Base-by-base conservation (phyloP, 1,140 invertebrate species). In the Telenomus remus region DNA sequence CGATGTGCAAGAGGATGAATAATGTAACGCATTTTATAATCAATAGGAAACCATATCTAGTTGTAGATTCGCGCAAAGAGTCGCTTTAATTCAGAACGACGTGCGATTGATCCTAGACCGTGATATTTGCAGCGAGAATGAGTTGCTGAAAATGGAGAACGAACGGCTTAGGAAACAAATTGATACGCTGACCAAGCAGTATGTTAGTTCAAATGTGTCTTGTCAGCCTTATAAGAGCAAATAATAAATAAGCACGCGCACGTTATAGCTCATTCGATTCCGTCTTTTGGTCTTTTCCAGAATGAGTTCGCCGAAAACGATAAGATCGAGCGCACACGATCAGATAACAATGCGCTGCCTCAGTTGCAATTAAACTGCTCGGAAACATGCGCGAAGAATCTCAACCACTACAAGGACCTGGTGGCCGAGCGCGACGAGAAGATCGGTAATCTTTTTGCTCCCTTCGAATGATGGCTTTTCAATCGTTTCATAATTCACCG, bases 61-160 rank as follows among this genome's bases (percentile, higher is more conserved):
- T 10, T 93, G 92, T 83, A 87, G 90, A 76, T 93, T 93, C 87
- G 89, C 92, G 4, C 91, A 93, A 80, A 85, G 92, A 76, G 92
- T 93, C 8, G 91, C 91, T 11, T 81, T 92, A 68, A 90, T 93
- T 33, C 90, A 86, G 69, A 92, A 92, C 76, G 90, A 85, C 19
- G 76, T 81, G 14, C 81, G 76, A 47, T 34, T 82, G 44, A 70
- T 79, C 8, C n/a, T 80, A 12, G 75, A 81, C 16, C 48, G 69
- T 11, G 76, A 83, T 60, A 53, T 79, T 13, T 53, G 71, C 42
- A 81, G 77, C 34, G 79, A 83, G 65, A 84, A 82, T 76, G 70
- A 54, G 15, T 77, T 83, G 42, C 49, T 85, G 48, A 82, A 66
- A 69, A 76, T 81, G 65, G 83, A 84, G 35, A 83, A 79, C 44